Base-by-base conservation (phyloP, 1,140 invertebrate genomes). In the Mya arenaria region DNA sequence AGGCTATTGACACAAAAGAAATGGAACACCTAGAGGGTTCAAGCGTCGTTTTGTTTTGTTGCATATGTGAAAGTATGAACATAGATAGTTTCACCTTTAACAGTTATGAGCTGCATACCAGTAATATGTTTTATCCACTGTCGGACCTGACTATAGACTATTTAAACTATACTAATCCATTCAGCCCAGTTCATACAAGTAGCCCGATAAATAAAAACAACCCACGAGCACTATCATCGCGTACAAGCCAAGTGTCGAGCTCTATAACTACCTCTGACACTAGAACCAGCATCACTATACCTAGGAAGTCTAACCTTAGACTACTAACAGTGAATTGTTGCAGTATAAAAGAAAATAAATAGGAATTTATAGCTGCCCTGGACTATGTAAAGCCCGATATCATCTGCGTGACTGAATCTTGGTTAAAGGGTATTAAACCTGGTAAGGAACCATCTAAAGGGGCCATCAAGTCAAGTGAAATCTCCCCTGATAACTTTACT, bases 341-440 rank as follows among this genome's bases (percentile, higher is more conserved):
- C 34, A 74, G 71, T 32, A 17, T 62, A 23, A n/a, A 56, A 4
- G 34, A 23, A 10, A 72, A 82, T 30, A 48, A 28, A 13, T 25
- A 68, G n/a, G 79, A 82, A 55, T 37, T 82, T 15, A 23, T 52
- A 73, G 62, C 79, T 2, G 39, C 41, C 1, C 58, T 82, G 5
- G 8, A 73, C 17, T 82, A 82, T 32, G 55, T 68, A 1, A 73
- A 73, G 30, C 79, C 79, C 28, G 69, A 82, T 52, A 58, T 82
- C 17, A 69, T 78, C 19, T 69, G 74, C 68, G 82, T 36, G 6
- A 78, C 36, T 37, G 79, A 81, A 48, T 81, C 79, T 8, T 81
- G 79, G 79, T 62, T 73, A 36, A 52, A 74, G 19, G 56, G 78
- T 10, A 41, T 68, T n/a, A 52, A 62, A 77, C 73, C 73, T 37